phyloP scores from a whole-genome alignment of 2,888 invertebrate species.

The Heteropelma amictum region DNA sequence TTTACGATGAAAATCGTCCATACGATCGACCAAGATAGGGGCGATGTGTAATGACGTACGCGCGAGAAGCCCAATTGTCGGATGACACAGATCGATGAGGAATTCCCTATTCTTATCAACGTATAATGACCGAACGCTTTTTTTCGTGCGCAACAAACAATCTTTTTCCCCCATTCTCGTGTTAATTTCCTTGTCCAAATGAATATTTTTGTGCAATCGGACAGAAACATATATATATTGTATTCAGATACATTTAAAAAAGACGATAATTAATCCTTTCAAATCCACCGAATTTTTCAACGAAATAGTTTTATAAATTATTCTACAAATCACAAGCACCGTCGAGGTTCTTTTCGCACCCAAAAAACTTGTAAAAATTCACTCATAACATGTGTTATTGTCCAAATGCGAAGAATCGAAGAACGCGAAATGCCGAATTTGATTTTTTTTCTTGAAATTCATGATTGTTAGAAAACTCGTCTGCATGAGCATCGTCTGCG shows the following conservation, averaged over 20 bases:
- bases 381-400: no score
- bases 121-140: not conserved
- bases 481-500: no score
- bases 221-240: not conserved
- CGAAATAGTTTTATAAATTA: no score
- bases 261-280: no score
- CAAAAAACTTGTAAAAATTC: no score
- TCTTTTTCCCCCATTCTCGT: not conserved
- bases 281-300: no score
- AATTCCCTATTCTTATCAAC: slow-evolving; percentile 40
- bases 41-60: slow-evolving; percentile 63
- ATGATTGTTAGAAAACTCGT: no score
- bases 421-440: no score
- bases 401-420: no score
- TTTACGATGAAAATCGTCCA: slow-evolving; percentile 64
- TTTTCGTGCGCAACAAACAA: not conserved
- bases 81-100: slow-evolving; percentile 70
- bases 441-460: no score
- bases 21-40: slow-evolving; percentile 63
- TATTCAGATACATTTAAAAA: not conserved
- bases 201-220: not conserved
- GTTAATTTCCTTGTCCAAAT: not conserved
- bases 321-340: no score
- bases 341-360: no score
- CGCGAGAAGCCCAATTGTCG: slow-evolving; percentile 54